Base-by-base conservation (phyloP, 2,888 invertebrate species). In the Coremacera marginata region DNA sequence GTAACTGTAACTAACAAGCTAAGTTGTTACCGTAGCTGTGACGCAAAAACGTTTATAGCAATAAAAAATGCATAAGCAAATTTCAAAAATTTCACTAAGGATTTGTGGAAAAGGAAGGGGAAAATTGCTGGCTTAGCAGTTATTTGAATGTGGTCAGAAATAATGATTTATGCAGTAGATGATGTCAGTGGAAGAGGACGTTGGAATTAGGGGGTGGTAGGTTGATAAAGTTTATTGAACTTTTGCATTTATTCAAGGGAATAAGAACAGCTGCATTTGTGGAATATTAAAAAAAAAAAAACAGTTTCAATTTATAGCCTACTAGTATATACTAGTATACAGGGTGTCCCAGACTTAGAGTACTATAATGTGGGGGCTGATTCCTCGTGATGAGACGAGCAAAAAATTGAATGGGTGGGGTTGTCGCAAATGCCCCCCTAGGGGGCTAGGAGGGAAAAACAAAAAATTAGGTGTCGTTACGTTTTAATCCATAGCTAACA, bases 11-110 rank as follows among this genome's bases (percentile, higher is more conserved):
- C 27, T 25, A n/a, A 34, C 63, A 67, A n/a, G 63, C 25, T 14
- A 4, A 34, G 5, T n/a, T n/a, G n/a, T n/a, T 63, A n/a, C 31
- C 3, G 19, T 63, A 31, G 37, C 4, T 31, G 62, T 11, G 8
- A 7, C 14, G 14, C 25, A 27, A 31, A 27, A 62, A 27, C 14
- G 22, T 49, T 67, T 3, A n/a, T n/a, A n/a, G 7, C n/a, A 5
- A 22, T 67, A 25, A 37, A 67, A 67, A 67, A 67, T 67, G n/a
- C 22, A 49, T 44, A 22, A 67, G 22, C 22, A 67, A 67, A 67
- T 67, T 67, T 11, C 8, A 37, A 67, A 25, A 22, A 37, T 44
- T n/a, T 65, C 44, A 37, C 22, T 5, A 44, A 67, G 44, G 9
- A 27, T 14, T 2, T 7, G 8, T 5, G 25, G 49, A 67, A 25